These are phyloP conservation scores for Steinernema carpocapsae DNA, from an alignment of 2,888 invertebrate species.

Conservation along the genomic window DNA sequence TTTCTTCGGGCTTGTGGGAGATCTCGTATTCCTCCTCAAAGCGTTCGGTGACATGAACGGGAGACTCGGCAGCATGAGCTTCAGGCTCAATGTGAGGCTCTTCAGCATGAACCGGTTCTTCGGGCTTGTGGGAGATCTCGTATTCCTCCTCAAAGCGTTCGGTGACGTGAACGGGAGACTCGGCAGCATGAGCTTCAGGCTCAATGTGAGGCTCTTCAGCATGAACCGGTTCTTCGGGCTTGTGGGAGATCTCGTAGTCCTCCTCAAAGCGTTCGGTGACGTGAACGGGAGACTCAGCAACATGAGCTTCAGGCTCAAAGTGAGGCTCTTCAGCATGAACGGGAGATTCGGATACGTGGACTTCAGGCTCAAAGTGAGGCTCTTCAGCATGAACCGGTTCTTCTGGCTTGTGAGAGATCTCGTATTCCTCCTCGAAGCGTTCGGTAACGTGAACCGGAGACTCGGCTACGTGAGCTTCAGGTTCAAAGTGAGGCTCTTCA, in stretches of 20 bases:
- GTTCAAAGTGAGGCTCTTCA: too few species aligned
- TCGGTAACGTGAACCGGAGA: too few species aligned
- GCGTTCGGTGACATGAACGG: conserved; percentile 6
- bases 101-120: conserved; percentile 42
- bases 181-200: conserved; percentile 21
- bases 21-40: conserved; percentile 34
- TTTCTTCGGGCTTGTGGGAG: background rate
- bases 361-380: too few species aligned
- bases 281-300: background rate
- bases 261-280: background rate
- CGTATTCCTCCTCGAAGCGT: too few species aligned
- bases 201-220: too few species aligned
- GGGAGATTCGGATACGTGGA: too few species aligned
- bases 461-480: too few species aligned
- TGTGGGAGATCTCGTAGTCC: conserved; percentile 13
- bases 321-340: background rate
- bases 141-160: conserved; percentile 31
- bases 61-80: background rate
- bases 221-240: conserved; percentile 7
- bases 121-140: conserved; percentile 40
- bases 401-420: too few species aligned
- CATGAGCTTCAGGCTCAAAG: background rate
- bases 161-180: background rate
- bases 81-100: conserved; percentile 26
- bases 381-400: too few species aligned